A percentile compares a stretch with the other conserved stretches of the same genome.
phyloP scores from a whole-genome alignment of 2,888 invertebrate species.

The Drosophila hawaiiensis region DNA sequence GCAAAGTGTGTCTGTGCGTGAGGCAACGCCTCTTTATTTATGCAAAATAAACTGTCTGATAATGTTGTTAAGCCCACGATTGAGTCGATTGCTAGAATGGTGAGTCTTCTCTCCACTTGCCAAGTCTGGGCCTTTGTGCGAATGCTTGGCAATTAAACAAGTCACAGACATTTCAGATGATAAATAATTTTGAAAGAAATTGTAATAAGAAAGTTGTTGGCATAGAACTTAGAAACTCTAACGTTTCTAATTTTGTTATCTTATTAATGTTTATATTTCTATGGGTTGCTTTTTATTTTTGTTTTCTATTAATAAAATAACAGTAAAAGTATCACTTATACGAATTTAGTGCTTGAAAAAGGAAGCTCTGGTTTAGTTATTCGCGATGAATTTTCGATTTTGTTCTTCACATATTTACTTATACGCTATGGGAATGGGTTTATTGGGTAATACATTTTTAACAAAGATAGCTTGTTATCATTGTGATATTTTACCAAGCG shows the following conservation, averaged over 20 bases:
- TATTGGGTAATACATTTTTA: not conserved
- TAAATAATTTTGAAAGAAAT: not conserved
- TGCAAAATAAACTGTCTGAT: slow-evolving; percentile 16
- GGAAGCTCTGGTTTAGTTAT: not conserved
- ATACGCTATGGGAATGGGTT: not conserved
- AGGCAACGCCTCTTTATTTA: slow-evolving; percentile 23
- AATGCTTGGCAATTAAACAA: slow-evolving; percentile 38
- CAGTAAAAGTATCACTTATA: too few species aligned
- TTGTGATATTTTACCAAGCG: not conserved
- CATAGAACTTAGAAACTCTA: too few species aligned
- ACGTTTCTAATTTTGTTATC: not conserved
- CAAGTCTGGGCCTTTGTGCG: slow-evolving; percentile 10
- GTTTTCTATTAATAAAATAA: not conserved
- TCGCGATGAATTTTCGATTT: not conserved
- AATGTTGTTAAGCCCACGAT: slow-evolving; percentile 47
- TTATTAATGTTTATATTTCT: too few species aligned
- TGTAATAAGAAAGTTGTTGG: too few species aligned
- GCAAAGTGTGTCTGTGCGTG: slow-evolving; percentile 29
- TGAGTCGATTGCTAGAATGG: slow-evolving; percentile 40
- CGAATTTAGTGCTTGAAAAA: not conserved
- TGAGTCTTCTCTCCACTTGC: slow-evolving; percentile 1
- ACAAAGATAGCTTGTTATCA: not conserved
- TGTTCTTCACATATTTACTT: not conserved
- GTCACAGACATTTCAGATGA: slow-evolving; percentile 15
- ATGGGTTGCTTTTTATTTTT: not conserved